Conservation (phyloP, 2,888 invertebrate genomes). For the Zaprionus lineosus region DNA sequence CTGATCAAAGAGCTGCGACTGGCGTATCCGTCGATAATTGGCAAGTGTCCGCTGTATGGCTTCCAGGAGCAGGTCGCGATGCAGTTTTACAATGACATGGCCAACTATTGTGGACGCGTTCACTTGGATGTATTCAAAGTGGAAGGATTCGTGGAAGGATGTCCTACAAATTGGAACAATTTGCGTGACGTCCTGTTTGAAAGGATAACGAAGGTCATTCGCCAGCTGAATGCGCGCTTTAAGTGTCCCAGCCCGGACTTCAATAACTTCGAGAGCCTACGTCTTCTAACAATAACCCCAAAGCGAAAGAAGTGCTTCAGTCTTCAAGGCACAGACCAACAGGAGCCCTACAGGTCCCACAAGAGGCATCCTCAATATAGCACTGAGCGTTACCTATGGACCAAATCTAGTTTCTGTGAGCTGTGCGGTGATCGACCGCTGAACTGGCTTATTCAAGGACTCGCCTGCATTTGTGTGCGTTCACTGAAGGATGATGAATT, state of each 20-base stretch:
- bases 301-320: not conserved
- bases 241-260: no score
- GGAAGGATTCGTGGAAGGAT: not conserved
- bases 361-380: no score
- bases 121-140: not conserved
- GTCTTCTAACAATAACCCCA: not conserved
- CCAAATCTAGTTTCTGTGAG: no score
- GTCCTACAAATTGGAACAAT: not conserved
- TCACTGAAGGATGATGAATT: slow-evolving; percentile 8
- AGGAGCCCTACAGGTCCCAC: no score
- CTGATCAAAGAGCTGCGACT: slow-evolving; percentile 1
- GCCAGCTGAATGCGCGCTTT: no score
- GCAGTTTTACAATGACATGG: slow-evolving; percentile 6
- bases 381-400: no score
- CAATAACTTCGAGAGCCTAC: not conserved
- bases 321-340: not conserved
- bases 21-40: not conserved
- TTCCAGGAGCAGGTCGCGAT: slow-evolving; percentile 16
- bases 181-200: not conserved
- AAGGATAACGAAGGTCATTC: not conserved
- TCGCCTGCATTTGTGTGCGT: slow-evolving; percentile 17
- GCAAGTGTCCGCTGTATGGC: not conserved
- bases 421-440: not conserved
- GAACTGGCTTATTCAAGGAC: slow-evolving; percentile 18
- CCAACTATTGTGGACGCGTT: not conserved